phyloP scores from a whole-genome alignment of 2,797 vertebrate species.

The Caiman crocodilus region DNA sequence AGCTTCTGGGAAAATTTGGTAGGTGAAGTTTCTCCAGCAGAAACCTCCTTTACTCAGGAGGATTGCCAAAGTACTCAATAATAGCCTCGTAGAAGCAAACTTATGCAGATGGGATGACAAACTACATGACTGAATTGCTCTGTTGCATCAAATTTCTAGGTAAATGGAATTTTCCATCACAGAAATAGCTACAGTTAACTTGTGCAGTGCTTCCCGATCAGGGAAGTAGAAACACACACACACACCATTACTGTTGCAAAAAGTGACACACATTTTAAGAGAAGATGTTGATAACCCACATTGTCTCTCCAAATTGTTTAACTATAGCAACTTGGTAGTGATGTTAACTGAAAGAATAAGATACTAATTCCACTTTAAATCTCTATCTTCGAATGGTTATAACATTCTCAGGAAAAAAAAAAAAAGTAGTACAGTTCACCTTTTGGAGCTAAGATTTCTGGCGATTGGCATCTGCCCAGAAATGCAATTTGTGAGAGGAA shows the following conservation, averaged over 20 bases:
- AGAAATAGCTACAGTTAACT: neutral
- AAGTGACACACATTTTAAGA: slow-evolving; percentile 13
- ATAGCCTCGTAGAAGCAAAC: neutral
- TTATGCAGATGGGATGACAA: neutral
- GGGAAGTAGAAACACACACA: neutral
- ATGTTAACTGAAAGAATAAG: rapidly evolving
- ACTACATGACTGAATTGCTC: neutral
- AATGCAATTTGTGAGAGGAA: neutral
- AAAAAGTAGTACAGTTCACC: neutral
- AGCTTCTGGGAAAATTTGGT: neutral
- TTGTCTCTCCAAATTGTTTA: neutral
- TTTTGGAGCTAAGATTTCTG: neutral
- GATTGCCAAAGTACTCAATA: neutral
- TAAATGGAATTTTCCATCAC: neutral
- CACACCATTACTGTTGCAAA: neutral
- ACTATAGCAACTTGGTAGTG: slow-evolving; percentile 26
- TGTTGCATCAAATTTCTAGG: neutral
- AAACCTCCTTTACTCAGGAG: neutral
- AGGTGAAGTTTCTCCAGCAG: neutral
- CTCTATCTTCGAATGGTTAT: neutral
- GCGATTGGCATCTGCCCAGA: neutral
- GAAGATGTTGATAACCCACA: slow-evolving; percentile 13
- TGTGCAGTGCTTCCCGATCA: neutral
- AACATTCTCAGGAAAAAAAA: neutral
- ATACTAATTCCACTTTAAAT: slow-evolving; percentile 38